A percentile compares a stretch with the other conserved stretches of the same genome.
Conservation (phyloP, 1,140 invertebrate species). For the Bombus consobrinus region DNA sequence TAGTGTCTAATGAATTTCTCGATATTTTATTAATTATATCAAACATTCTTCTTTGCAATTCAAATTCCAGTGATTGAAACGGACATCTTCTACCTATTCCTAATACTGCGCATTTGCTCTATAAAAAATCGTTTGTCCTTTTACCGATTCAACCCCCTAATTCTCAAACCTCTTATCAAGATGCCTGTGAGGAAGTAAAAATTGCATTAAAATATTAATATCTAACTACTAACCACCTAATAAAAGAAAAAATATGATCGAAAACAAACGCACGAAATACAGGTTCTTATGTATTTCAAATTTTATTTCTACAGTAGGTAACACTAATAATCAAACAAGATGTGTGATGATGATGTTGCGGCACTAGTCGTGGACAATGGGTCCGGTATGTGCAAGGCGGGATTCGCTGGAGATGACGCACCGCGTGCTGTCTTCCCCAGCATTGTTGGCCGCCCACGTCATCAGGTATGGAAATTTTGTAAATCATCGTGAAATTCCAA, state of each 20-base stretch:
- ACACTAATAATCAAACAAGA: conserved; percentile 70
- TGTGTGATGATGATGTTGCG: conserved; percentile 91
- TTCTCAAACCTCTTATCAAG: too few species aligned
- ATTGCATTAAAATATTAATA: background rate
- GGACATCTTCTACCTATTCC: too few species aligned
- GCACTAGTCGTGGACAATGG: conserved; percentile 93
- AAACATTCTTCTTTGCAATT: background rate
- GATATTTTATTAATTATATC: background rate
- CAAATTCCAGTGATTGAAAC: too few species aligned
- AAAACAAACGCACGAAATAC: background rate
- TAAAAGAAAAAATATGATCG: background rate
- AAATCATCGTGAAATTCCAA: background rate
- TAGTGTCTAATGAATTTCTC: background rate
- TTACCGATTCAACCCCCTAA: too few species aligned
- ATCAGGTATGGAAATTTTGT: conserved; percentile 77
- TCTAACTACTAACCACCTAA: too few species aligned
- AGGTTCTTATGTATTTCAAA: background rate
- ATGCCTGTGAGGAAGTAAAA: background rate
- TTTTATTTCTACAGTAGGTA: conserved; percentile 49
- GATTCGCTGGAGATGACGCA: conserved; percentile 91
- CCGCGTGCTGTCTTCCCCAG: conserved; percentile 90
- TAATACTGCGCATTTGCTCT: too few species aligned
- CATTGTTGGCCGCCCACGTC: conserved; percentile 88
- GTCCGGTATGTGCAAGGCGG: conserved; percentile 93
- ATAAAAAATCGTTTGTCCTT: too few species aligned